These are phyloP conservation scores for Toxotes chatareus DNA, from an alignment of 2,113 vertebrate genomes.

Conservation along the genomic window DNA sequence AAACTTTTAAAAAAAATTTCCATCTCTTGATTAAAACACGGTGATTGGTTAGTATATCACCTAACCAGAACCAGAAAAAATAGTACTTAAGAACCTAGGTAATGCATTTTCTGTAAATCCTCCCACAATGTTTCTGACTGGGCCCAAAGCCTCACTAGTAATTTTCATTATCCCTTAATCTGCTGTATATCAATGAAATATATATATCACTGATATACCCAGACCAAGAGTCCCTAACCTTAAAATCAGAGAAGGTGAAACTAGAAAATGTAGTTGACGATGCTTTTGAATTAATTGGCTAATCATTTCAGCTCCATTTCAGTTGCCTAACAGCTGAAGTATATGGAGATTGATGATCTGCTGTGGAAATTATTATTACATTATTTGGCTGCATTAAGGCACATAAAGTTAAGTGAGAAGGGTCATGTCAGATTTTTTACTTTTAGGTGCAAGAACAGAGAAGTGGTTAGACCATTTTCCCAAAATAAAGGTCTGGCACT, in stretches of 20 bases:
- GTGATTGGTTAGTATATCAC: too few relatives aligned
- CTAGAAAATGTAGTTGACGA: not conserved
- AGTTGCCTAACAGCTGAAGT: not conserved
- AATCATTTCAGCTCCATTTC: not conserved
- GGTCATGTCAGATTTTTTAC: not conserved
- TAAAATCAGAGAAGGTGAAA: not conserved
- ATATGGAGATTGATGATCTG: not conserved
- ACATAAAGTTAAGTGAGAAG: conserved; percentile 22
- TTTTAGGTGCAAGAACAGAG: conserved; percentile 6
- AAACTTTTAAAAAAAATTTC: too few relatives aligned
- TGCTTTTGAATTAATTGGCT: not conserved
- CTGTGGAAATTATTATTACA: conserved; percentile 1
- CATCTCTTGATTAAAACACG: too few relatives aligned
- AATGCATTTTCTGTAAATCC: too few relatives aligned
- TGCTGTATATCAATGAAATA: too few relatives aligned
- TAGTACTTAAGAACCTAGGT: too few relatives aligned
- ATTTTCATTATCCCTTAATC: too few relatives aligned
- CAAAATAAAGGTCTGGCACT: conserved; percentile 24
- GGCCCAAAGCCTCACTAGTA: too few relatives aligned
- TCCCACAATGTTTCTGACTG: too few relatives aligned
- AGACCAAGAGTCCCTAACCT: not conserved
- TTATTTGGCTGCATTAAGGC: conserved; percentile 17
- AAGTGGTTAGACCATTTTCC: not conserved
- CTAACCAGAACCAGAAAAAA: too few relatives aligned
- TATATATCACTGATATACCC: too few relatives aligned